These are phyloP conservation scores for Aurelia sp. DNA, from an alignment of 30 jellyfish, hydroid and myxozoan genomes.

Conservation along the genomic window DNA sequence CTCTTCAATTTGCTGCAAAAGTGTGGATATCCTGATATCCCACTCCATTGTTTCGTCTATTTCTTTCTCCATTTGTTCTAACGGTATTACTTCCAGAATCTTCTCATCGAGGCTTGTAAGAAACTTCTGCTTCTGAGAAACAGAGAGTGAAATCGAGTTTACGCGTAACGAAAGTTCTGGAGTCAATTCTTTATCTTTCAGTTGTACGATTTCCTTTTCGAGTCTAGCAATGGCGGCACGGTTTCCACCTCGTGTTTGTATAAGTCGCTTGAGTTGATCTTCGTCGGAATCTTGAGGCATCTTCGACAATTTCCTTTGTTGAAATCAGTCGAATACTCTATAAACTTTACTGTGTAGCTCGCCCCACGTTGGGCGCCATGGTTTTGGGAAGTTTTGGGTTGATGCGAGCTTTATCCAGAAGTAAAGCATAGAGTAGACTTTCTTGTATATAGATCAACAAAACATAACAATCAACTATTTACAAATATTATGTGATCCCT, in stretches of 20 bases:
- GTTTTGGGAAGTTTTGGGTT: too few relatives aligned
- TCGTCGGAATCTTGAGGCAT: too few relatives aligned
- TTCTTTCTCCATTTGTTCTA: conserved; percentile 14
- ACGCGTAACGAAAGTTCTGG: neutral
- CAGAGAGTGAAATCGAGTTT: conserved; percentile 6
- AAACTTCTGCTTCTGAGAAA: neutral
- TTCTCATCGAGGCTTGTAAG: conserved; percentile 7
- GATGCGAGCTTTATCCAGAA: too few relatives aligned
- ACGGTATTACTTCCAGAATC: neutral
- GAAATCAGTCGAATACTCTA: neutral
- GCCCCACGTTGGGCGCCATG: conserved; percentile 33
- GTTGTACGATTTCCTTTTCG: neutral
- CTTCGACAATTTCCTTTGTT: neutral
- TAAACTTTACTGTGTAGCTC: neutral
- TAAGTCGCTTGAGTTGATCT: neutral
- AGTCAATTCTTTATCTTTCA: neutral
- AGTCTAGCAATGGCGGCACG: conserved; percentile 11
- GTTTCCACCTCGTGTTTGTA: neutral
- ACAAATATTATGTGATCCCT: too few relatives aligned
- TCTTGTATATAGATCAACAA: too few relatives aligned
- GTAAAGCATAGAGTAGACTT: too few relatives aligned
- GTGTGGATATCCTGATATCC: neutral
- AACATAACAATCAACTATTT: too few relatives aligned
- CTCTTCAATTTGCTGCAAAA: neutral
- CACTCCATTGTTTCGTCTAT: conserved; percentile 1